Evolutionary conservation across 1,140 invertebrate genomes (phyloP).

Genomic region (Brachionus rubens): DNA sequence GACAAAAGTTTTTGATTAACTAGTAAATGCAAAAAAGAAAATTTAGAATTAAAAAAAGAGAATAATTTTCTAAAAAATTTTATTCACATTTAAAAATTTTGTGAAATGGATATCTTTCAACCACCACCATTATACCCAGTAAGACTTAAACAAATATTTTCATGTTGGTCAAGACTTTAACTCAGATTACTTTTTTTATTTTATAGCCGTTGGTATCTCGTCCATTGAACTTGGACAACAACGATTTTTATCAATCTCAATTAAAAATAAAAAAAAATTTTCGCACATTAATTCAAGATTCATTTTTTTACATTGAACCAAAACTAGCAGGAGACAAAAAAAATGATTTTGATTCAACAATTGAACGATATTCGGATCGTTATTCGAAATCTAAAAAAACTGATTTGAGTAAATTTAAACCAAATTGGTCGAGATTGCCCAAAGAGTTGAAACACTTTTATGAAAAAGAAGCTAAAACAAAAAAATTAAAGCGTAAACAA

Average conservation of each 20-base stretch:
- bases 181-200: background rate
- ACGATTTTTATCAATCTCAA: background rate
- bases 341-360: background rate
- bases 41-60: no score
- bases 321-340: background rate
- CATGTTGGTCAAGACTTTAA: background rate
- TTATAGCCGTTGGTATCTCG: background rate
- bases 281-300: background rate
- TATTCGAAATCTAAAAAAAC: slow-evolving; percentile 34
- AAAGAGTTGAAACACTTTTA: slow-evolving; percentile 37
- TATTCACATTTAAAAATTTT: no score
- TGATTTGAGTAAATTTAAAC: slow-evolving; percentile 3
- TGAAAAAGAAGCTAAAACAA: background rate
- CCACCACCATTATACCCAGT: slow-evolving; percentile 39
- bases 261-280: slow-evolving; percentile 32
- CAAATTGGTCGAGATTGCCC: slow-evolving; percentile 34
- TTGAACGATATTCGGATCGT: slow-evolving; percentile 44
- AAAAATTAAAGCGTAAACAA: slow-evolving; percentile 13
- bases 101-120: slow-evolving; percentile 35
- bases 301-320: slow-evolving; percentile 24
- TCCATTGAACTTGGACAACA: slow-evolving; percentile 34
- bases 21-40: no score
- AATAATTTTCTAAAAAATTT: no score
- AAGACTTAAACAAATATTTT: background rate
- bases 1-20: no score